Conservation (phyloP, 1,140 invertebrate species). For the Megalonaias nervosa region DNA sequence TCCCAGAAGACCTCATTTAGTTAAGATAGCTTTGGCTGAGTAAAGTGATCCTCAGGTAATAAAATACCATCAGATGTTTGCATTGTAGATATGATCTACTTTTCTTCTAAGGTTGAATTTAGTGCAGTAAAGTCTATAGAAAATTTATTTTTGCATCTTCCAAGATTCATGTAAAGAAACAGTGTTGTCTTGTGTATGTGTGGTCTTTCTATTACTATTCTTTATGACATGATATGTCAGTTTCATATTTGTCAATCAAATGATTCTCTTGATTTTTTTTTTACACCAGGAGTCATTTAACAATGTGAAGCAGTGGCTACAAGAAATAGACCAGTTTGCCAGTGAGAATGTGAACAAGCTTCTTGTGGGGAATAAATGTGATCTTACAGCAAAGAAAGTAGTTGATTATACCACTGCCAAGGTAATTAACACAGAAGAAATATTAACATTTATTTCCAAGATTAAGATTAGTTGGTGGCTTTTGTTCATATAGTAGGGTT, state of each 20-base stretch:
- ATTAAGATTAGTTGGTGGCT: no score
- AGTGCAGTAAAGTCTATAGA: not conserved
- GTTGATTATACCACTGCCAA: conserved; percentile 94
- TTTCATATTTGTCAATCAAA: conserved; percentile 1
- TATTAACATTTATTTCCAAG: not conserved
- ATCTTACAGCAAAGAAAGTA: conserved; percentile 76
- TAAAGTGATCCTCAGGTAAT: no score
- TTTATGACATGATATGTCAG: not conserved
- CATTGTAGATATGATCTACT: no score
- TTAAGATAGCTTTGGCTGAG: no score
- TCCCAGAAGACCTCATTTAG: no score
- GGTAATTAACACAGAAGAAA: conserved; percentile 73
- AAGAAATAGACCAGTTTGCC: conserved; percentile 82
- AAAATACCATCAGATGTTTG: no score
- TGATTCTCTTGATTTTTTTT: conserved; percentile 2
- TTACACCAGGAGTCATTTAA: conserved; percentile 71
- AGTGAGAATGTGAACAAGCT: conserved; percentile 99
- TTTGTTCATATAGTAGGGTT: no score
- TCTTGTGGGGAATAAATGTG: conserved; percentile 98
- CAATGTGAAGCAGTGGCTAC: conserved; percentile 73
- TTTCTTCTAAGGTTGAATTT: not conserved
- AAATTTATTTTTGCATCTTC: no score
- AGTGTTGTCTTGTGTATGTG: not conserved
- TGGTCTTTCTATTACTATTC: not conserved
- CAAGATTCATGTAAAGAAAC: not conserved